A percentile compares a stretch with the other conserved stretches of the same genome.
phyloP scores from a whole-genome alignment of 2,888 invertebrate genomes.

The Lysandra bellargus region DNA sequence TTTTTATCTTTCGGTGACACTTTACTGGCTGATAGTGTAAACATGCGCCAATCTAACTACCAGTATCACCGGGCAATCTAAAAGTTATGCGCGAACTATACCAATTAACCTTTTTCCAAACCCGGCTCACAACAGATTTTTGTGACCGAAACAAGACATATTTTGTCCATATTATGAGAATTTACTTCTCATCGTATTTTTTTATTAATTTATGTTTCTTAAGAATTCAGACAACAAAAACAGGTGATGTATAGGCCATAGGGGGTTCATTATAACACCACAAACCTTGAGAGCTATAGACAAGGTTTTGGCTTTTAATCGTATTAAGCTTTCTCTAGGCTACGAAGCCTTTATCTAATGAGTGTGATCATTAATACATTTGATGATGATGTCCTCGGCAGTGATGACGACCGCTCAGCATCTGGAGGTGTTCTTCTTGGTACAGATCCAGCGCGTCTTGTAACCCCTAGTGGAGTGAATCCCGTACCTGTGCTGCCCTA shows the following conservation, averaged over 20 bases:
- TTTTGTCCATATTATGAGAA: no score
- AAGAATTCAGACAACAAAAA: no score
- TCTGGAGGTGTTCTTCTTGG: conserved; percentile 42
- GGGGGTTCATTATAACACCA: background rate
- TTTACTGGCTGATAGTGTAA: no score
- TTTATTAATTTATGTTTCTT: no score
- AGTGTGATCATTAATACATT: conserved; percentile 38
- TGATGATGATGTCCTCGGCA: conserved; percentile 45
- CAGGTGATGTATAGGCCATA: background rate
- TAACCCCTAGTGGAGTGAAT: conserved; percentile 36
- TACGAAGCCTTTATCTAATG: background rate
- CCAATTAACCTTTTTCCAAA: no score
- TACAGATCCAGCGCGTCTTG: conserved; percentile 49
- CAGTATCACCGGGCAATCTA: no score
- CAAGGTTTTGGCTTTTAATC: background rate
- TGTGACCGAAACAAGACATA: no score
- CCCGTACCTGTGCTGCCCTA: conserved; percentile 50
- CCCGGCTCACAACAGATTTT: no score
- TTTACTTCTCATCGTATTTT: no score
- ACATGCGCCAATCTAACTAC: no score
- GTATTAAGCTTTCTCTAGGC: background rate
- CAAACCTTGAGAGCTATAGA: background rate
- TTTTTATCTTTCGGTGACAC: no score
- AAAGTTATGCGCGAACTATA: no score
- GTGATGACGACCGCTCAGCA: conserved; percentile 49